Base-by-base conservation (phyloP, 2,797 vertebrate genomes). In the Bufotes viridis region DNA sequence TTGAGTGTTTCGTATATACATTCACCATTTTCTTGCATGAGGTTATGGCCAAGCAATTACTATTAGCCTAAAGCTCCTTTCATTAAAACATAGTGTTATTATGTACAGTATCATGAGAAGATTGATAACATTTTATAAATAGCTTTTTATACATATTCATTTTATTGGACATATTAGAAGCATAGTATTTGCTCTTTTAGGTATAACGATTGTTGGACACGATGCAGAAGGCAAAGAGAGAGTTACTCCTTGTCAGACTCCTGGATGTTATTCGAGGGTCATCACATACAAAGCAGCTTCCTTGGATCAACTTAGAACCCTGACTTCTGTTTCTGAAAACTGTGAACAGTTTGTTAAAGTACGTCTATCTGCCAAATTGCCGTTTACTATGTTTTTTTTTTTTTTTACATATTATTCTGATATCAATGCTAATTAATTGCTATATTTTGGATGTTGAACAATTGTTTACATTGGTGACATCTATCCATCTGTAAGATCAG, bases 331-430 rank as follows among this genome's bases (percentile, higher is more conserved):
- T 67, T 90, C 90, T 49, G 74, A 89, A 17, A 78, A 61, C 57
- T 91, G 90, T 84, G 63, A 88, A 22, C 90, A 91, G 61, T 85
- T 82, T 82, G 81, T 91, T 18, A 90, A 81, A 74, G 90, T 91
- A 80, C 80, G 88, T 86, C 24, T 29, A 26, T 67, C 29, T 63
- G 79, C 61, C 10, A 65, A 60, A 60, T 60, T 60, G 17, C 0
- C 14, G 1, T 60, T 60, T 18, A 2, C 58, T 60, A 18, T 42
- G 34, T 42, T 42, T 42, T 42, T 42, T 42, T 42, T 42, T 60
- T 60, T 5, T 5, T 4, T 60, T 60, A 60, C 14, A 60, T 60
- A 60, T 60, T 60, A 15, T 60, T 14, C 58, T 60, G 58, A 60
- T 60, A 60, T 15, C 17, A 60, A 2, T 15, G 58, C 14, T 15